Evolutionary conservation across 2,113 vertebrate species (phyloP), one percentile per base, ranked within the genome.

Genomic region (Chelonoidis abingdonii): DNA sequence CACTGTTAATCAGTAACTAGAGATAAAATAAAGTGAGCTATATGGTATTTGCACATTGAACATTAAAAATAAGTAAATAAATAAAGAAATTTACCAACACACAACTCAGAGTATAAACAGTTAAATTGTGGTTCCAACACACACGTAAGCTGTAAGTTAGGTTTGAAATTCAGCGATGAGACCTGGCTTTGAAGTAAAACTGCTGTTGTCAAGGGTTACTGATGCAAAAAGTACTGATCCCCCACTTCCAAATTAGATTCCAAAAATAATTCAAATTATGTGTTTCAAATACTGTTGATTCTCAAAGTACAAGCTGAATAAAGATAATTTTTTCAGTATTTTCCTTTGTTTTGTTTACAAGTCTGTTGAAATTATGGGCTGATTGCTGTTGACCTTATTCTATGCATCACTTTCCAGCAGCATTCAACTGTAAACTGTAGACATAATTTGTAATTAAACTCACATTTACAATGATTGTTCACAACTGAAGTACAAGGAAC

Each of bases 121-220:
- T 90, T 84, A 84, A 16, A 97, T 41, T 65, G 57, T 93, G 53
- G 38, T 91, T 92, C 49, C 35, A 83, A 47, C 1, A 78, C 80
- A 87, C 11, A 80, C 19, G 24, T n/a, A 59, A 84, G 76, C 41
- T 93, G 49, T 88, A 88, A 95, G 25, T 82, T 56, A 93, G 62
- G 54, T 84, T 82, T 97, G 90, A 95, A 97, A 85, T 50, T 38
- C 84, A 95, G 83, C 3, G 29, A 59, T 87, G 93, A 88, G 88
- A 94, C 87, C n/a, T 94, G 81, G 80, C 89, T 97, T 93, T 87
- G 91, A 96, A 89, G 81, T 94, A 84, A 49, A 76, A 93, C 92
- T 96, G 95, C 69, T 96, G 86, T 95, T 6, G 4, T 95, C 91
- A 97, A 84, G 95, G 72, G 84, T 88, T 97, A 93, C 88, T 92